phyloP scores from a whole-genome alignment of 2,797 vertebrate genomes.

The Gymnoscopelus microlampas region DNA sequence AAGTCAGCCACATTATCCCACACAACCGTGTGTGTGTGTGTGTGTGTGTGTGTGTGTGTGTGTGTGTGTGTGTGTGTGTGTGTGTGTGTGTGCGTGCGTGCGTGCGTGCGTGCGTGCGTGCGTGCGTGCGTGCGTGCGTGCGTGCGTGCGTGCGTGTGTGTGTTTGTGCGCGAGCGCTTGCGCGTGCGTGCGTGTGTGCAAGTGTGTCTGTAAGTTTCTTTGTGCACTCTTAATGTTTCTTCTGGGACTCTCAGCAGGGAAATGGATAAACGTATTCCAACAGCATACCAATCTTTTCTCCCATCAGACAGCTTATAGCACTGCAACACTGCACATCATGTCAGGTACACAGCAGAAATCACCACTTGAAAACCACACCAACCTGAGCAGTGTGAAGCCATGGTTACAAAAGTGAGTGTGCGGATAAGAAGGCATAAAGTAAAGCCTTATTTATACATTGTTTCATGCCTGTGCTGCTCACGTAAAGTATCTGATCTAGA shows the following conservation, averaged over 20 bases:
- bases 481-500: no score
- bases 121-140: conserved; percentile 25
- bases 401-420: conserved; percentile 55
- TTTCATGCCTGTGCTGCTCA: neutral
- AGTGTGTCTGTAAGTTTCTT: conserved; percentile 22
- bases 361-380: conserved; percentile 64
- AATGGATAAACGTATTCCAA: conserved; percentile 48
- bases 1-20: conserved; percentile 21
- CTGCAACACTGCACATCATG: conserved; percentile 64
- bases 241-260: conserved; percentile 24
- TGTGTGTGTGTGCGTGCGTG: no score
- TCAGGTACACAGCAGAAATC: conserved; percentile 64
- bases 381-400: conserved; percentile 39
- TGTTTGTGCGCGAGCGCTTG: neutral
- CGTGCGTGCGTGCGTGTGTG: no score
- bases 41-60: conserved; percentile 1
- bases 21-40: conserved; percentile 15
- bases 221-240: conserved; percentile 7
- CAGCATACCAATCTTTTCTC: conserved; percentile 56
- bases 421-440: conserved; percentile 52
- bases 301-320: conserved; percentile 65
- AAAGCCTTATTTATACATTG: neutral
- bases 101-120: conserved; percentile 12
- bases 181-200: conserved; percentile 18
- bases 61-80: no score